Evolutionary conservation across 2,797 vertebrate genomes (phyloP).

Genomic region (Brachyalestes nurse): DNA sequence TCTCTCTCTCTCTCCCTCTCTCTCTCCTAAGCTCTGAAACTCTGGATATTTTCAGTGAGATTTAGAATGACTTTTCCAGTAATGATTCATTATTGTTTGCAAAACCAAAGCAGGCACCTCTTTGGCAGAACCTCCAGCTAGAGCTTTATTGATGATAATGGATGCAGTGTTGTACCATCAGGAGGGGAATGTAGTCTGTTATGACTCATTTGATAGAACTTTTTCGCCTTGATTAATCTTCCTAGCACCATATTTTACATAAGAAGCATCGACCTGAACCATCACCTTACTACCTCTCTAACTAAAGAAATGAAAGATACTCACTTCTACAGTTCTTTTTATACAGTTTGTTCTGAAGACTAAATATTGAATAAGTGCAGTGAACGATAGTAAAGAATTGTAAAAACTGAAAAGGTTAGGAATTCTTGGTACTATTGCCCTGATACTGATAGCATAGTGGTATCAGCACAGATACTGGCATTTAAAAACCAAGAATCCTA

Average conservation of each 20-base stretch:
- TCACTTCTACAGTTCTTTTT: no score
- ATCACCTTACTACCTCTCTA: neutral
- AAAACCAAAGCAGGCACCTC: constrained; percentile 21
- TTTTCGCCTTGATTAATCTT: constrained; percentile 4
- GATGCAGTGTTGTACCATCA: constrained; percentile 14
- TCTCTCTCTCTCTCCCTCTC: constrained; percentile 5
- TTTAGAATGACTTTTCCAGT: constrained; percentile 38
- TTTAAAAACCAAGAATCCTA: no score
- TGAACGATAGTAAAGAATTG: no score
- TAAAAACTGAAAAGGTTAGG: no score
- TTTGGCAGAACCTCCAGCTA: constrained; percentile 20
- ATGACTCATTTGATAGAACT: constrained; percentile 4
- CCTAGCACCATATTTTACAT: constrained; percentile 31
- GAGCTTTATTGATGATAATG: constrained; percentile 35
- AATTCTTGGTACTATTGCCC: no score
- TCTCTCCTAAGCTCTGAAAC: constrained; percentile 27
- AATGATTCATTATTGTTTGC: constrained; percentile 59
- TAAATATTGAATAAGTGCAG: no score
- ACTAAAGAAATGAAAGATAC: neutral
- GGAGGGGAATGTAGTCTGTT: constrained; percentile 26
- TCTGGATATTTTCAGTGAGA: constrained; percentile 54
- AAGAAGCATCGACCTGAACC: constrained; percentile 13
- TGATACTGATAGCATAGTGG: no score
- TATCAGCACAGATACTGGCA: no score
- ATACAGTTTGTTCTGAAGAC: no score